Percentiles rank a stretch among this genome's conserved stretches.
Conservation (phyloP, 2,113 vertebrate genomes). For the Peromyscus polionotus region DNA sequence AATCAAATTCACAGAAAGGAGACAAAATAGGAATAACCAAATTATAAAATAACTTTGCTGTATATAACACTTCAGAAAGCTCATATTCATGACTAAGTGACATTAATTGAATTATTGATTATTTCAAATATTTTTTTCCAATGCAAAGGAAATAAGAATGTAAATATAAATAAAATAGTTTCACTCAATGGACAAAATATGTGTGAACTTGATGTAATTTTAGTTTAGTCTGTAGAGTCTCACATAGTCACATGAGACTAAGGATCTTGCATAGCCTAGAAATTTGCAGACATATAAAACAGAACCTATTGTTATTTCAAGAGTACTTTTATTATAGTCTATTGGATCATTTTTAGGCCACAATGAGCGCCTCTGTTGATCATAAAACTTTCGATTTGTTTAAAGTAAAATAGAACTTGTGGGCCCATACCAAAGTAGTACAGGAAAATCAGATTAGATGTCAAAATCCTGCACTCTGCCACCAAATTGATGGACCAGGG, state of each 20-base stretch:
- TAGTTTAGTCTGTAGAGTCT: not conserved
- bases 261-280: not conserved
- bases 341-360: not conserved
- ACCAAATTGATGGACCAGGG: slow-evolving; percentile 24
- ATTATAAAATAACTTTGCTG: slow-evolving; percentile 30
- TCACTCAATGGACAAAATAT: not conserved
- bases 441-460: not conserved
- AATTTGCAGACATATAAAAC: not conserved
- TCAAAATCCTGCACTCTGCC: slow-evolving; percentile 31
- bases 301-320: slow-evolving; percentile 12
- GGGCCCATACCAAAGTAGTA: not conserved
- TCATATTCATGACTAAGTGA: slow-evolving; percentile 19
- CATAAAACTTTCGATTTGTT: not conserved
- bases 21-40: not conserved
- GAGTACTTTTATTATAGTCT: not conserved
- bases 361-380: not conserved
- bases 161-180: slow-evolving; percentile 20
- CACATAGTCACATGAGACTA: not conserved
- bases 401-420: not conserved
- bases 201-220: not conserved
- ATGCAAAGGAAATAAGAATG: not conserved
- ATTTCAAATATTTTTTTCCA: not conserved
- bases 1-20: slow-evolving; percentile 16
- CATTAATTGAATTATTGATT: not conserved
- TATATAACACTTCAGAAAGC: slow-evolving; percentile 4